A percentile compares a stretch with the other conserved stretches of the same genome.
Evolutionary conservation across 2,797 vertebrate genomes (phyloP).

Genomic region (Vespertilio murinus): DNA sequence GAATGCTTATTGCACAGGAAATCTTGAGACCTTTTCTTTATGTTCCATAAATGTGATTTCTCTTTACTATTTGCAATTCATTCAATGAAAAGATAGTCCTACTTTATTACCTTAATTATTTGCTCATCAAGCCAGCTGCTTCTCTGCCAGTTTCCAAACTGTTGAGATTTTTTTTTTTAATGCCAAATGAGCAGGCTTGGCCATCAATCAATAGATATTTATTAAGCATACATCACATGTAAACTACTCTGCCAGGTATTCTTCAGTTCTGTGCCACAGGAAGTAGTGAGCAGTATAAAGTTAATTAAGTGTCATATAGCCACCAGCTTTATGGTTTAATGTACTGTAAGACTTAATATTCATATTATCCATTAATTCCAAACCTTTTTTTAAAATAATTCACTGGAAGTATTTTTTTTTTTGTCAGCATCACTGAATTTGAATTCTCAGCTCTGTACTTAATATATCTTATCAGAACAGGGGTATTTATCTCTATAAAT

Average conservation of each 20-base stretch:
- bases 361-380: constrained; percentile 66
- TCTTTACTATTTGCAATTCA: constrained; percentile 22
- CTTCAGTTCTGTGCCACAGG: neutral
- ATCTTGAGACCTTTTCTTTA: neutral
- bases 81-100: constrained; percentile 2
- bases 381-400: constrained; percentile 24
- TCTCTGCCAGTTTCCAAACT: constrained; percentile 2
- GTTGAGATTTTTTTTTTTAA: neutral
- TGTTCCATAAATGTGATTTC: constrained; percentile 51
- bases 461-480: neutral
- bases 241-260: neutral
- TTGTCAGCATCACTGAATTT: neutral
- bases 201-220: constrained; percentile 12
- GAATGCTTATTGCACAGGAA: neutral
- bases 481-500: neutral
- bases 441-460: constrained; percentile 39
- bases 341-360: constrained; percentile 51
- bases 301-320: constrained; percentile 48
- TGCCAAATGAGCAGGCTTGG: neutral
- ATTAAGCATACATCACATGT: constrained; percentile 1
- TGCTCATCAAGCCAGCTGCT: constrained; percentile 10
- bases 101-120: constrained; percentile 53
- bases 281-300: constrained; percentile 28
- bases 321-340: constrained; percentile 36
- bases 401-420: constrained; percentile 5